A percentile compares a stretch with the other conserved stretches of the same genome.
Evolutionary conservation across 2,113 vertebrate genomes (phyloP).

Genomic region (Nycticryphes semicollaris): DNA sequence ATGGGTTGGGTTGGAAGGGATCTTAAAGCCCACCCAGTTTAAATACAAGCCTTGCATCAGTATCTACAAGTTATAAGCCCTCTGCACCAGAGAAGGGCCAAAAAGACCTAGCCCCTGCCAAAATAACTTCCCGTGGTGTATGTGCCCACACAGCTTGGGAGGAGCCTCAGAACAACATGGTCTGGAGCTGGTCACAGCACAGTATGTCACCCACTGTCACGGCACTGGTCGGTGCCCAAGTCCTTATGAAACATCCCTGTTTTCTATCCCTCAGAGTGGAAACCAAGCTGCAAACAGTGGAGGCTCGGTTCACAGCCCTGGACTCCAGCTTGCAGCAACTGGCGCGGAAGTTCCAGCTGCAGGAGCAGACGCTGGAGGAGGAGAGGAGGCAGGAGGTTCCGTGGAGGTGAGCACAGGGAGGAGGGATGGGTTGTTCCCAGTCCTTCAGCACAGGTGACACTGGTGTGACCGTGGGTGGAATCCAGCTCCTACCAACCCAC

Average conservation of each 20-base stretch:
- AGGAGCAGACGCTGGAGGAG: constrained; percentile 29
- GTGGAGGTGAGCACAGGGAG: constrained; percentile 64
- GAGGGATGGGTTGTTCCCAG: accelerated
- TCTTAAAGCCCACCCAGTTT: background rate
- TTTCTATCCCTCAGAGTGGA: constrained; percentile 65
- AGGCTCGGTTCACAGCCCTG: constrained; percentile 68
- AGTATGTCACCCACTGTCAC: accelerated
- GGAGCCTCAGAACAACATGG: background rate
- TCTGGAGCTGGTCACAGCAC: background rate
- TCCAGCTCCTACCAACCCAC: accelerated
- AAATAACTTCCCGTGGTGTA: background rate
- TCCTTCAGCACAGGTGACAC: accelerated
- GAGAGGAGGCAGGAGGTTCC: constrained; percentile 35
- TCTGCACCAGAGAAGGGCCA: background rate
- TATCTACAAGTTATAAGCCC: background rate
- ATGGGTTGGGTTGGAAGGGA: background rate
- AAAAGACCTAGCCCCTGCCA: accelerated
- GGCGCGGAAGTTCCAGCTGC: constrained; percentile 58
- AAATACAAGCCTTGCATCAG: background rate
- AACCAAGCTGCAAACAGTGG: constrained; percentile 63
- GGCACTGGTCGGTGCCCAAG: background rate
- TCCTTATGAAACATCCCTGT: background rate
- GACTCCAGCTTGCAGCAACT: constrained; percentile 63
- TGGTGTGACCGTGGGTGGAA: no score
- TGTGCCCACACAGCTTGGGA: no score